Percentiles rank a stretch among this genome's conserved stretches.
Conservation (phyloP, 2,888 invertebrate genomes). For the Venusia cambrica region DNA sequence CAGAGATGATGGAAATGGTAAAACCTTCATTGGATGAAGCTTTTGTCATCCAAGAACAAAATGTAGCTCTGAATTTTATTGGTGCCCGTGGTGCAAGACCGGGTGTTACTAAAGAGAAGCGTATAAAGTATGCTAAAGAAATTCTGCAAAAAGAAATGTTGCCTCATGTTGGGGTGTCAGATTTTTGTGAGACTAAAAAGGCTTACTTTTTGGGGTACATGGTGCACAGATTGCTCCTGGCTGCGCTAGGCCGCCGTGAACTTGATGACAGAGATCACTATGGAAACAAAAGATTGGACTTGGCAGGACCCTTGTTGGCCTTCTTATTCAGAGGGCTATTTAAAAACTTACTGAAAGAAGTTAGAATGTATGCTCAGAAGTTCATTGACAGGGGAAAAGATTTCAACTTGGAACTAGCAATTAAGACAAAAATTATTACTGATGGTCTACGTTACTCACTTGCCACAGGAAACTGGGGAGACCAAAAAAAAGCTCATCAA, state of each 20-base stretch:
- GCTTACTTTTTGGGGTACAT: conserved; percentile 99
- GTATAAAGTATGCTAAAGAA: conserved; percentile 99
- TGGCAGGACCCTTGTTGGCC: conserved; percentile 98
- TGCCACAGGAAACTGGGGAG: conserved; percentile 99
- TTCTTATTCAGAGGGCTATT: conserved; percentile 98
- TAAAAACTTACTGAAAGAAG: conserved; percentile 97
- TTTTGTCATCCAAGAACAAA: conserved; percentile 99
- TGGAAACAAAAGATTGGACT: conserved; percentile 98
- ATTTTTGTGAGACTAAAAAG: conserved; percentile 99
- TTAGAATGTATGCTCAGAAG: conserved; percentile 98
- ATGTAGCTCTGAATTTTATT: conserved; percentile 98
- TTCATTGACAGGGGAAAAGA: conserved; percentile 99
- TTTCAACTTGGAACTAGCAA: conserved; percentile 97
- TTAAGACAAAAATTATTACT: conserved; percentile 98
- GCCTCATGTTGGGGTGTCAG: conserved; percentile 99
- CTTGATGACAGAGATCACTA: conserved; percentile 99
- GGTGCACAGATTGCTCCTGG: conserved; percentile 97
- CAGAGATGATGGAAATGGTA: conserved; percentile 99
- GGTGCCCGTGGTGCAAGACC: conserved; percentile 98
- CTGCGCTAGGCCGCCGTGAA: conserved; percentile 97
- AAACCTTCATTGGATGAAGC: conserved; percentile 99
- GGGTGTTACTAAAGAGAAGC: conserved; percentile 98
- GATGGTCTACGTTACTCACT: conserved; percentile 98
- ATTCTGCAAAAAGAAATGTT: conserved; percentile 99
- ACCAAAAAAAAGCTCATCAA: conserved; percentile 99